Base-by-base conservation (phyloP, 2,113 vertebrate genomes). In the Lagenorhynchus albirostris region DNA sequence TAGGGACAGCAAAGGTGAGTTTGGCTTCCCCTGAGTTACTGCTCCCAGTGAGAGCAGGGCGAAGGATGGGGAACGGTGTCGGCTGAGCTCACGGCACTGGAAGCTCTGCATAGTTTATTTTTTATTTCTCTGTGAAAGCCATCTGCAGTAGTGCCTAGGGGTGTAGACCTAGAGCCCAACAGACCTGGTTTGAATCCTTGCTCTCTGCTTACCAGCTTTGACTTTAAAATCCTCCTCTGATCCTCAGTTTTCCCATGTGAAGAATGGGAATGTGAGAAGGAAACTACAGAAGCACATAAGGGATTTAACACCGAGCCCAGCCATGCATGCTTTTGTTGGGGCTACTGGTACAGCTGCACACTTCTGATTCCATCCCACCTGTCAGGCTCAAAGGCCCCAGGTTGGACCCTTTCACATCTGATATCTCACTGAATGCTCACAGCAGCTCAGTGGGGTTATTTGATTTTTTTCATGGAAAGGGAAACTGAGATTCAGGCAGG, bases 21-120 rank as follows among this genome's bases (percentile, higher is more conserved):
- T 25, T 82, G 67, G 73, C 44, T 80, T 62, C 26, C 0, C 15
- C 65, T 26, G 9, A 15, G 50, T 38, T 10, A 25, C 38, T 36
- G 44, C n/a, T 23, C 65, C 65, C 2, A 1, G 6, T 6, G 77
- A 38, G 60, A 73, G 26, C 50, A 47, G 58, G n/a, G 6, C 0
- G 5, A 31, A 47, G 70, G n/a, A 5, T 0, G 0, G n/a, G 20
- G 18, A 12, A 70, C 55, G 31, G 36, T 2, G 38, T 23, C 13
- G 0, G 26, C 20, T 17, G 62, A 50, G 36, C 21, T 71, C 3
- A 0, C 3, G 26, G 23, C 2, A 0, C 7, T 65, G 29, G 38
- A 21, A 25, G 62, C n/a, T 79, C 62, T 20, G 10, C 8, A 0
- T 25, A 53, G 14, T 26, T 81, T 21, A 6, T 17, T n/a, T 44